A percentile compares a stretch with the other conserved stretches of the same genome.
phyloP scores from a whole-genome alignment of 35 echinoderm and acorn worm genomes.

The Ophioderma brevispina region DNA sequence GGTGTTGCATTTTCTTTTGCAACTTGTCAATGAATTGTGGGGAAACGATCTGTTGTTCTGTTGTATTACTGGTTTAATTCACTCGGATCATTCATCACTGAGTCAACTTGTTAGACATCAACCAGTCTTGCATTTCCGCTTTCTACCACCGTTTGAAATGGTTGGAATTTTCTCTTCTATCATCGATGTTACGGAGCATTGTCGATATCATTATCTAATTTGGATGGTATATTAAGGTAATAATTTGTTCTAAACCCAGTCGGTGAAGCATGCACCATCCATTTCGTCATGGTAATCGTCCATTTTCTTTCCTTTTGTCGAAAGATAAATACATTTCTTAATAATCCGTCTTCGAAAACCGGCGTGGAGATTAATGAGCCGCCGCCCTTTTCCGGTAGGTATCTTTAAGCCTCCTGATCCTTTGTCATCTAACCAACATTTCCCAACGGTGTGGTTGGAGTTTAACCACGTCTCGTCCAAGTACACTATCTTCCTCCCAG shows the following conservation, averaged over 20 bases:
- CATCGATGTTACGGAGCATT: neutral
- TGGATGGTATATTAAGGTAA: neutral
- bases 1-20: too few relatives aligned
- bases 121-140: too few relatives aligned
- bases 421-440: neutral
- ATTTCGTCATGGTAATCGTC: neutral
- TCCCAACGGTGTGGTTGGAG: neutral
- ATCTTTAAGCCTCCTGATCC: neutral
- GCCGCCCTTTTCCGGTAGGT: neutral
- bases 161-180: too few relatives aligned
- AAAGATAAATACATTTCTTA: neutral
- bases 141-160: too few relatives aligned
- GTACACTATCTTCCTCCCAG: neutral
- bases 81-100: too few relatives aligned
- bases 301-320: neutral
- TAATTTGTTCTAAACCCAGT: neutral
- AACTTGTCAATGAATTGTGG: too few relatives aligned
- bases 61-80: too few relatives aligned
- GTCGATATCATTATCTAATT: neutral
- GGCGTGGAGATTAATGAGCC: too few relatives aligned
- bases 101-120: too few relatives aligned
- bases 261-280: neutral
- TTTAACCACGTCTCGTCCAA: neutral
- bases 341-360: neutral
- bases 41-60: too few relatives aligned